phyloP scores from a whole-genome alignment of 2,888 invertebrate species.

The Caenorhabditis macrosperma region DNA sequence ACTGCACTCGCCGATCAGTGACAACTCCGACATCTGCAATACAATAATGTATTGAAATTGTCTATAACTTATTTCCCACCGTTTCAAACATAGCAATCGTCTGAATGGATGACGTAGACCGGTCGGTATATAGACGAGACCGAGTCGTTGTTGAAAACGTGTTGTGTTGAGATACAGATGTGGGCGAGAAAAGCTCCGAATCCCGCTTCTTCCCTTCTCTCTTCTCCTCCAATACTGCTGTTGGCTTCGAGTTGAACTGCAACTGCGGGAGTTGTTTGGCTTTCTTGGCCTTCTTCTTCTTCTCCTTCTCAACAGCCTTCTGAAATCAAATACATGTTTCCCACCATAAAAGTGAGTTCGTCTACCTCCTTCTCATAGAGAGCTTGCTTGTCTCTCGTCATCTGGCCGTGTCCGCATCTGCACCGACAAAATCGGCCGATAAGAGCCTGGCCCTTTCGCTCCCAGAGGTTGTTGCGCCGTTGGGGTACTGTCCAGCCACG shows the following conservation, averaged over 20 bases:
- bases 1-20: slow-evolving; percentile 16
- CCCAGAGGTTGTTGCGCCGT: slow-evolving; percentile 72
- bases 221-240: slow-evolving; percentile 20
- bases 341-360: too few species aligned
- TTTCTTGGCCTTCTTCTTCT: slow-evolving; percentile 52
- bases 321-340: slow-evolving; percentile 12
- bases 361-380: slow-evolving; percentile 48
- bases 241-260: slow-evolving; percentile 28
- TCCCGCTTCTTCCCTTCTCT: slow-evolving; percentile 27
- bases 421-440: slow-evolving; percentile 61
- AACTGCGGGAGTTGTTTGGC: slow-evolving; percentile 44
- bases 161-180: background rate
- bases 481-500: slow-evolving; percentile 75
- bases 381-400: slow-evolving; percentile 55
- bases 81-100: background rate
- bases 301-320: slow-evolving; percentile 45
- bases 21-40: slow-evolving; percentile 34
- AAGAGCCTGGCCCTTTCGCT: slow-evolving; percentile 70
- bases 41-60: background rate
- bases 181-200: background rate
- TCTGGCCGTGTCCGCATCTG: slow-evolving; percentile 60
- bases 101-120: slow-evolving; percentile 14
- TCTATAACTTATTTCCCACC: background rate
- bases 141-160: slow-evolving; percentile 32
- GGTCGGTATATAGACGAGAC: slow-evolving; percentile 35